phyloP scores from a whole-genome alignment of 30 jellyfish, hydroid and myxozoan genomes.

The Pelagia noctiluca region DNA sequence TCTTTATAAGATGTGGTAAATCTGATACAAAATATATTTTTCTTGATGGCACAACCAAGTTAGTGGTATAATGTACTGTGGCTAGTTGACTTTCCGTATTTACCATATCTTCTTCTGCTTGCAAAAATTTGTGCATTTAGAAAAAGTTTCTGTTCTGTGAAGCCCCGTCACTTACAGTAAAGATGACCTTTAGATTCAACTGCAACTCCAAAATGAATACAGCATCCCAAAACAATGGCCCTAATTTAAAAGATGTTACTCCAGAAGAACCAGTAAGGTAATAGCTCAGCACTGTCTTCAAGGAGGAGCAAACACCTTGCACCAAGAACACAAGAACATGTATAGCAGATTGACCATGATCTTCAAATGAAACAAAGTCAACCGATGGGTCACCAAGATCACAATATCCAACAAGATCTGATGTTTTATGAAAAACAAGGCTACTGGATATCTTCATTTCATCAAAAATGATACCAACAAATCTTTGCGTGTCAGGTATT shows the following conservation, averaged over 20 bases:
- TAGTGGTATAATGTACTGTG: neutral
- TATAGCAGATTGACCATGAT: neutral
- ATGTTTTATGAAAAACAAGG: neutral
- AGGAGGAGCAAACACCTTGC: conserved; percentile 33
- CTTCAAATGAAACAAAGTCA: conserved; percentile 6
- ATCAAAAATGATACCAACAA: neutral
- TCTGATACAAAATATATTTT: conserved; percentile 47
- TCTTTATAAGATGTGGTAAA: conserved; percentile 59
- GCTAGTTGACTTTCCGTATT: neutral
- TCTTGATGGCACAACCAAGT: conserved; percentile 37
- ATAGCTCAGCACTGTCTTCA: conserved; percentile 44
- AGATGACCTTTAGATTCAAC: conserved; percentile 34
- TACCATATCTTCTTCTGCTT: neutral
- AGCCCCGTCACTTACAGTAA: conserved; percentile 72
- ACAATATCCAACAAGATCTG: neutral
- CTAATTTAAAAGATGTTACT: conserved; percentile 9
- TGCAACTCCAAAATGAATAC: conserved; percentile 19
- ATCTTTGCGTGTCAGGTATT: neutral
- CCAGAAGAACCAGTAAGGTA: conserved; percentile 38
- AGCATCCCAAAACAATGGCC: conserved; percentile 74
- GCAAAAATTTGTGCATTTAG: conserved; percentile 9
- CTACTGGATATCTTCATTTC: neutral
- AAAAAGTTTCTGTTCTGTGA: conserved; percentile 58
- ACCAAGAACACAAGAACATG: conserved; percentile 42
- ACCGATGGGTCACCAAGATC: conserved; percentile 6